These are phyloP conservation scores for Meteorus cinctellus DNA, from an alignment of 2,888 invertebrate genomes.

Conservation along the genomic window DNA sequence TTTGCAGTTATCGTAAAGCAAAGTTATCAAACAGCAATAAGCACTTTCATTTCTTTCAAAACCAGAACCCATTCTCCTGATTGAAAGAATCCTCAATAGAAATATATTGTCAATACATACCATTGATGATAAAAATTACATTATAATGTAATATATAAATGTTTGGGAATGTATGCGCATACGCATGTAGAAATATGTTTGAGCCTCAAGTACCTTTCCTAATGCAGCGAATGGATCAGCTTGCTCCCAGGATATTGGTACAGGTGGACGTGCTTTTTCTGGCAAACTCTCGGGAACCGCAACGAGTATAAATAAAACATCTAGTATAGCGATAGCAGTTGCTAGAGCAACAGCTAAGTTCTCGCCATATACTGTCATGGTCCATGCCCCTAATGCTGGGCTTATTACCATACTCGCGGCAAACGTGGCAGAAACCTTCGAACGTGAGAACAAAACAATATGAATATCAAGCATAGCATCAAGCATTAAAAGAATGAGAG, in stretches of 20 bases:
- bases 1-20: background rate
- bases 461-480: background rate
- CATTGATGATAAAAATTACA: too few species aligned
- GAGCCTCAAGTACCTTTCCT: slow-evolving; percentile 74
- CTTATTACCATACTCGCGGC: slow-evolving; percentile 99
- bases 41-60: background rate
- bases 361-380: slow-evolving; percentile 88
- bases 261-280: slow-evolving; percentile 86
- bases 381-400: slow-evolving; percentile 94
- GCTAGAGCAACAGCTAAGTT: slow-evolving; percentile 88
- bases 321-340: slow-evolving; percentile 95
- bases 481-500: background rate
- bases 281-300: slow-evolving; percentile 99
- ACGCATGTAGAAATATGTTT: slow-evolving; percentile 6
- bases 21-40: background rate
- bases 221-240: slow-evolving; percentile 93
- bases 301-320: slow-evolving; percentile 98
- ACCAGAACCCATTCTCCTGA: background rate
- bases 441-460: too few species aligned
- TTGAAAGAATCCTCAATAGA: background rate
- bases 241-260: slow-evolving; percentile 96
- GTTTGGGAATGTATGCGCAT: background rate
- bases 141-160: too few species aligned
- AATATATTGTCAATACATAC: background rate
- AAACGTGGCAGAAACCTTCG: slow-evolving; percentile 94